Percentiles rank a stretch among this genome's conserved stretches.
Conservation (phyloP, 1,140 invertebrate genomes). For the Pogonognathellus flavescens region DNA sequence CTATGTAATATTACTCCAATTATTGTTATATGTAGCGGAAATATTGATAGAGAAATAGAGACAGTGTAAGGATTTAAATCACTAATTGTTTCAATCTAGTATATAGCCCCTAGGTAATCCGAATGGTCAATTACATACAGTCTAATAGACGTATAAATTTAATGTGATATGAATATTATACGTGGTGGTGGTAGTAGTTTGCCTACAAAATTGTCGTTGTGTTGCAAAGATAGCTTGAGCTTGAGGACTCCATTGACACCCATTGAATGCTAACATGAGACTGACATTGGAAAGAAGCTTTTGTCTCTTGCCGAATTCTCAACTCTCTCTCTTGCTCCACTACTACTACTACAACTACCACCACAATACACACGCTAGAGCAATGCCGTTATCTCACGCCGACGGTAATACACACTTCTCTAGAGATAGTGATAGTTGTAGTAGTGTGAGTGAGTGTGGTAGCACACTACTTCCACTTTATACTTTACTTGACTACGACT, state of each 20-base stretch:
- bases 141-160: no score
- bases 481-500: slow-evolving; percentile 28
- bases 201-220: no score
- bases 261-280: slow-evolving; percentile 47
- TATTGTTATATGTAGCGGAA: no score
- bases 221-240: not conserved
- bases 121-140: no score
- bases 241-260: slow-evolving; percentile 47
- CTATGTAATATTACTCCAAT: no score
- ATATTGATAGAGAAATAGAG: no score
- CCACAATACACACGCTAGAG: not conserved
- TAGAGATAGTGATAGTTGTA: no score
- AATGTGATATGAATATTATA: no score
- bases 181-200: no score
- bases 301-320: slow-evolving; percentile 28
- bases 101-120: no score
- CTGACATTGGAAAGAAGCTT: slow-evolving; percentile 43
- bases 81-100: no score
- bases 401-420: not conserved
- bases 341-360: not conserved
- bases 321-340: slow-evolving; percentile 18
- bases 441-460: not conserved
- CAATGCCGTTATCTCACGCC: not conserved
- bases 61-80: no score
- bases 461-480: slow-evolving; percentile 4